Evolutionary conservation across 1,140 invertebrate species (phyloP).

Genomic region (Bombus superbus): DNA sequence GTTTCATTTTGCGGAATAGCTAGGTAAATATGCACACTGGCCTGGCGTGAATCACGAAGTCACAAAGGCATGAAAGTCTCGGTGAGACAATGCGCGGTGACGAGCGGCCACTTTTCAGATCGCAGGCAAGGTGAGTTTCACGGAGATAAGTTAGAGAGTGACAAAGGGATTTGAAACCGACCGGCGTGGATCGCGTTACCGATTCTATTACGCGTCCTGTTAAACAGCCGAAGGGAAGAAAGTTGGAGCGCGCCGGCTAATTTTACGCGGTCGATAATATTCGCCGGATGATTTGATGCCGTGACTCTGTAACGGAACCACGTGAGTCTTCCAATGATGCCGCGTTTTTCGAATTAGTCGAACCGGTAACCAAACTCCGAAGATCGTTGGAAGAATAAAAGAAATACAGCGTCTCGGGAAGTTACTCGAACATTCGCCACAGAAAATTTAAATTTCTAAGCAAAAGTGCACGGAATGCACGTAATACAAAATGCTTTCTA

Average conservation of each 20-base stretch:
- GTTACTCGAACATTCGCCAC: no score
- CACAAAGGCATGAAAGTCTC: conserved; percentile 38
- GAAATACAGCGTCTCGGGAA: no score
- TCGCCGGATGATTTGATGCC: not conserved
- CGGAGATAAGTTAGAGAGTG: not conserved
- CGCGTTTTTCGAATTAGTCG: not conserved
- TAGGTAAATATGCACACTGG: conserved; percentile 41
- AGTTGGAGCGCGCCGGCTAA: not conserved
- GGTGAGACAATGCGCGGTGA: conserved; percentile 55
- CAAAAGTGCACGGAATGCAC: no score
- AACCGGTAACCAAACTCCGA: not conserved
- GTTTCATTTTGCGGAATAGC: conserved; percentile 56
- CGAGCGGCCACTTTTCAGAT: conserved; percentile 51
- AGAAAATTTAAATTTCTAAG: no score
- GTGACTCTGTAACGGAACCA: no score
- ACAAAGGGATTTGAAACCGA: conserved; percentile 46
- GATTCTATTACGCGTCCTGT: conserved; percentile 25
- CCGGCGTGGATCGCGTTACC: conserved; percentile 52
- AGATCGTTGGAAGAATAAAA: not conserved
- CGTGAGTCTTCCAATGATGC: not conserved
- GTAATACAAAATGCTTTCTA: no score
- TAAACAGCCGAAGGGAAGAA: not conserved
- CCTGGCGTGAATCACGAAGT: conserved; percentile 57
- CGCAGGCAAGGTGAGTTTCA: conserved; percentile 44
- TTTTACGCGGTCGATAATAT: conserved; percentile 7